Percentiles rank a stretch among this genome's conserved stretches.
Evolutionary conservation across 2,113 vertebrate genomes (phyloP).

Genomic region (Otolemur garnettii): DNA sequence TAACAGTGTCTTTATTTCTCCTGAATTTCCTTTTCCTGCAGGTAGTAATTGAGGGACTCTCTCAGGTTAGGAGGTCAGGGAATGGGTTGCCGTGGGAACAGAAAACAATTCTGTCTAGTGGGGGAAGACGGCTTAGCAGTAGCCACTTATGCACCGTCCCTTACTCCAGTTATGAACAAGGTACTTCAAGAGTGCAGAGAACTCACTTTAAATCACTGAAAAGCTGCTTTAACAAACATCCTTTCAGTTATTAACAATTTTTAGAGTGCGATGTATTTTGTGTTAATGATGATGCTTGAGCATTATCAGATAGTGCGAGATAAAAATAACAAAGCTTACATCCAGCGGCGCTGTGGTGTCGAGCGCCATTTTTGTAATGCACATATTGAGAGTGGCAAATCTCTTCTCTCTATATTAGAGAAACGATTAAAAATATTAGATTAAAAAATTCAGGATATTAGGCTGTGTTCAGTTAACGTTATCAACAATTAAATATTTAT

Average conservation of each 20-base stretch:
- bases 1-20: neutral
- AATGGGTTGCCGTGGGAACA: neutral
- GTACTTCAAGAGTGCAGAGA: neutral
- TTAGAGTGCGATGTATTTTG: neutral
- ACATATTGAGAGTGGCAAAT: neutral
- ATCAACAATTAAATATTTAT: neutral
- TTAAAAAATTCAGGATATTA: neutral
- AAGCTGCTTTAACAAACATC: neutral
- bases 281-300: neutral
- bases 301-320: neutral
- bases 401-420: neutral
- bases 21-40: slow-evolving; percentile 26
- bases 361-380: neutral
- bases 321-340: neutral
- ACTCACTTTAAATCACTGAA: neutral
- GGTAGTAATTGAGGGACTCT: neutral
- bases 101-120: neutral
- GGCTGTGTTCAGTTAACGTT: neutral
- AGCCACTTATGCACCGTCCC: neutral
- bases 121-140: neutral
- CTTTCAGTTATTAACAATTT: slow-evolving; percentile 17
- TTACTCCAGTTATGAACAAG: neutral
- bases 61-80: neutral
- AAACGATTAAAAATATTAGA: neutral
- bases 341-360: slow-evolving; percentile 18